These are phyloP conservation scores for Drosophila bifasciata DNA, from an alignment of 1,140 invertebrate genomes.

Conservation along the genomic window DNA sequence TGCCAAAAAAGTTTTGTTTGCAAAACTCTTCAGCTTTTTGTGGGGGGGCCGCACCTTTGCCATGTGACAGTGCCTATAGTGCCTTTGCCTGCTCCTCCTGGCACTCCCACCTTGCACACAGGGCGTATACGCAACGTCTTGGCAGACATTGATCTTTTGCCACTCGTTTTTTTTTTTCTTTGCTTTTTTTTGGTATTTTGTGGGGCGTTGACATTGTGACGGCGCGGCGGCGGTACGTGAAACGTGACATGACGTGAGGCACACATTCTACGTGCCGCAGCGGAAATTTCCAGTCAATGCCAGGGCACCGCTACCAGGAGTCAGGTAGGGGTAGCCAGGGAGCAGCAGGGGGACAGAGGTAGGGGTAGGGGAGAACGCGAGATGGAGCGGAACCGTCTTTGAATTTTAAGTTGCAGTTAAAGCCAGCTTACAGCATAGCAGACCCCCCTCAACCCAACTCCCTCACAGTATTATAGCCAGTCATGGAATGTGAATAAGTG, in stretches of 20 bases:
- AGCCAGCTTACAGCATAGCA: conserved; percentile 21
- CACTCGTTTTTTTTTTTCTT: conserved; percentile 8
- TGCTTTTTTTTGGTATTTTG: conserved; percentile 1
- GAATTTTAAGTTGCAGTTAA: conserved; percentile 55
- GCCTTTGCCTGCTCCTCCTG: not conserved
- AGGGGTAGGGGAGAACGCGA: too few species aligned
- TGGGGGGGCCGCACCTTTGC: not conserved
- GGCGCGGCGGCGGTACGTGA: conserved; percentile 34
- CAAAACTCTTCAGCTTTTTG: conserved; percentile 38
- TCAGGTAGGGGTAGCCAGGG: too few species aligned
- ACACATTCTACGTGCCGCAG: conserved; percentile 60
- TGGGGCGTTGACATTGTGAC: conserved; percentile 65
- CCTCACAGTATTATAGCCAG: conserved; percentile 19
- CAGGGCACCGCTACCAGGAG: not conserved
- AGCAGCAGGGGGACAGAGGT: too few species aligned
- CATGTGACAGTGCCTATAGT: too few species aligned
- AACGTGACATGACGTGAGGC: conserved; percentile 59
- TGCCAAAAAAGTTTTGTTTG: conserved; percentile 62
- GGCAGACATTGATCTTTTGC: conserved; percentile 60
- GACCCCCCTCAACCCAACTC: not conserved
- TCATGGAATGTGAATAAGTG: conserved; percentile 41
- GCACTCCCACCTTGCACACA: conserved; percentile 23
- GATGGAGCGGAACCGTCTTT: conserved; percentile 31
- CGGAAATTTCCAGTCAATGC: conserved; percentile 47
- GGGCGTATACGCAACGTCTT: conserved; percentile 59